Evolutionary conservation across 1,140 invertebrate species (phyloP).

Genomic region (Leptoteleia sp.): DNA sequence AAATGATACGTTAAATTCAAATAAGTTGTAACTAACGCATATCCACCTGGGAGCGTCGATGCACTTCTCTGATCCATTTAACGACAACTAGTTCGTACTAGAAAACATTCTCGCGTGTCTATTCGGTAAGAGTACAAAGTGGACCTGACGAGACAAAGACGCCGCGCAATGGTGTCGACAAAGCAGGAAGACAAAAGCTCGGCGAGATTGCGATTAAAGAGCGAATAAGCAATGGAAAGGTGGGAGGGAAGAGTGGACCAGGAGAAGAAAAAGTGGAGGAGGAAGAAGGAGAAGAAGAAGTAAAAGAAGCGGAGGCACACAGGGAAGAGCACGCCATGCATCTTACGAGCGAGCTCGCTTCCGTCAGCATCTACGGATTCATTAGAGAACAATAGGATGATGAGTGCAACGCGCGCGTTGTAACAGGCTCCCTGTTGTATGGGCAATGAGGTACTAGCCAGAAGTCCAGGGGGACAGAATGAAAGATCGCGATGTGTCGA

Average conservation of each 20-base stretch:
- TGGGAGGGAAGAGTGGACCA: too few relatives aligned
- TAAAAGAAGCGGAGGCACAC: constrained; percentile 51
- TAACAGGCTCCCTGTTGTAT: constrained; percentile 56
- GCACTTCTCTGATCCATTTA: too few relatives aligned
- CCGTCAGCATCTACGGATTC: constrained; percentile 80
- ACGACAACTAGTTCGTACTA: too few relatives aligned
- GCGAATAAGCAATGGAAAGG: constrained; percentile 37
- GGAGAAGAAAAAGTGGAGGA: constrained; percentile 27
- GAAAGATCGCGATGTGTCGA: constrained; percentile 47
- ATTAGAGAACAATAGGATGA: constrained; percentile 81
- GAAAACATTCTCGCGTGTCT: too few relatives aligned
- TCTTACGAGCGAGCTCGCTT: constrained; percentile 71
- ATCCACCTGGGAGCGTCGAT: too few relatives aligned
- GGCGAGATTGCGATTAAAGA: constrained; percentile 39
- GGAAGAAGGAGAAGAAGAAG: constrained; percentile 41
- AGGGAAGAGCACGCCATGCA: constrained; percentile 70
- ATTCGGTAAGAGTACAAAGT: constrained; percentile 6
- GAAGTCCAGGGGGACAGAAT: constrained; percentile 23
- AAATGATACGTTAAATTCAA: too few relatives aligned
- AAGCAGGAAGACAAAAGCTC: constrained; percentile 43
- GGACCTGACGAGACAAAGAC: constrained; percentile 36
- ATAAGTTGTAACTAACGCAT: too few relatives aligned
- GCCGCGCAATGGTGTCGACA: constrained; percentile 35
- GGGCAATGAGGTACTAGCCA: constrained; percentile 31
- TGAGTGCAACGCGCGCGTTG: constrained; percentile 68